phyloP scores from a whole-genome alignment of 2,113 vertebrate species.

The Heloderma charlesbogerti region DNA sequence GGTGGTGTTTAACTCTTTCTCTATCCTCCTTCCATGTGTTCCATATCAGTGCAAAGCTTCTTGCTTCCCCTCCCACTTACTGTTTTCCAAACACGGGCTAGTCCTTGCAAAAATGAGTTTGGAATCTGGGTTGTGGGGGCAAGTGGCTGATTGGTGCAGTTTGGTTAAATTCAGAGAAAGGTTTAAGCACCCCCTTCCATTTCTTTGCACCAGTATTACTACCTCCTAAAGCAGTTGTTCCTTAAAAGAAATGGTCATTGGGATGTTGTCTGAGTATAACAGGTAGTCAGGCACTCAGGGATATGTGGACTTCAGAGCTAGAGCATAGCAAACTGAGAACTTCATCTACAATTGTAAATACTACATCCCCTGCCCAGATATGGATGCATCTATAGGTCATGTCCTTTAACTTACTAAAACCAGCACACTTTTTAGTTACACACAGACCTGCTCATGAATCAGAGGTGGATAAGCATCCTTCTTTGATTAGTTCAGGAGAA shows the following conservation, averaged over 20 bases:
- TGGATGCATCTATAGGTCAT: conserved; percentile 14
- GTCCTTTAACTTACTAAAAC: conserved; percentile 38
- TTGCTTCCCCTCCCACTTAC: too few relatives aligned
- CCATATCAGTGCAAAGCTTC: neutral
- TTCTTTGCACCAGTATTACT: neutral
- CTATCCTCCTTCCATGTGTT: neutral
- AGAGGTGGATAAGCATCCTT: conserved; percentile 57
- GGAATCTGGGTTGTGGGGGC: neutral
- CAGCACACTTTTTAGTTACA: conserved; percentile 44
- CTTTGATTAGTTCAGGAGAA: conserved; percentile 60
- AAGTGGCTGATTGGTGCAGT: neutral
- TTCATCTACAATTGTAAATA: conserved; percentile 13
- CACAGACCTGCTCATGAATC: conserved; percentile 56
- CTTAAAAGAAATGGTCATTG: conserved; percentile 18
- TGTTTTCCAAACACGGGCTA: neutral
- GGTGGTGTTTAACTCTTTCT: neutral
- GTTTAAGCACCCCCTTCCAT: neutral
- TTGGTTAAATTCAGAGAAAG: neutral
- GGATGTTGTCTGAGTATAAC: neutral
- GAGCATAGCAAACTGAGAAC: conserved; percentile 35
- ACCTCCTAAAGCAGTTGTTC: neutral
- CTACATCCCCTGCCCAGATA: conserved; percentile 4
- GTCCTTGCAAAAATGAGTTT: neutral
- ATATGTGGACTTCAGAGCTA: conserved; percentile 34
- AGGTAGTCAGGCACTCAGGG: neutral